Percentiles rank a stretch among this genome's conserved stretches.
These are phyloP conservation scores for Sitta europaea DNA, from an alignment of 2,113 vertebrate species.

Conservation along the genomic window DNA sequence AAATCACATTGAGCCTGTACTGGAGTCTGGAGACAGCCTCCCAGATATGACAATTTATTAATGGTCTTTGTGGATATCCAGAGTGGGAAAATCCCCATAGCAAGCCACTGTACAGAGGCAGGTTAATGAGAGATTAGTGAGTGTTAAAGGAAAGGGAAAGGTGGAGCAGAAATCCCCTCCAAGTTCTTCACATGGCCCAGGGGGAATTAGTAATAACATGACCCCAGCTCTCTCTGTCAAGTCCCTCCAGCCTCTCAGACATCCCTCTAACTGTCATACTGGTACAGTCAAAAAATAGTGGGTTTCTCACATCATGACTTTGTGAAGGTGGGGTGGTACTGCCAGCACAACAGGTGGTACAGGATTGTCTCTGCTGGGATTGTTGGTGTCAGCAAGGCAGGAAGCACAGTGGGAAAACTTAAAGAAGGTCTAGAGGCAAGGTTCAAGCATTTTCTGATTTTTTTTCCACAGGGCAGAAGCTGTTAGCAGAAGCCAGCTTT, in stretches of 20 bases:
- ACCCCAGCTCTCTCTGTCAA: not conserved
- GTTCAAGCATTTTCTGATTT: not conserved
- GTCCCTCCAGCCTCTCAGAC: not conserved
- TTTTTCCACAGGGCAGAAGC: not conserved
- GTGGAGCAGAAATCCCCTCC: not conserved
- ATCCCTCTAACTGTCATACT: not conserved
- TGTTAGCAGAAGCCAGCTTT: not conserved
- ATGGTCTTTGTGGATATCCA: not conserved
- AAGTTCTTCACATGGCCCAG: not conserved
- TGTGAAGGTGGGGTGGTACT: not conserved
- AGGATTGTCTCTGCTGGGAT: not conserved
- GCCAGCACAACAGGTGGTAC: fast-evolving
- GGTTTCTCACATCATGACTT: not conserved
- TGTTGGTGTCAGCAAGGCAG: not conserved
- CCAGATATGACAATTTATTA: not conserved
- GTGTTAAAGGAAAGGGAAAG: not conserved
- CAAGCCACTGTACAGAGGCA: not conserved
- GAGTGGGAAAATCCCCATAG: not conserved
- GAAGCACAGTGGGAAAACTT: not conserved
- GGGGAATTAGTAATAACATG: not conserved
- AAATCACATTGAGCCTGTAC: not conserved
- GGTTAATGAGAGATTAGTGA: not conserved
- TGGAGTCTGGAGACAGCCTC: not conserved
- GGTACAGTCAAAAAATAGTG: not conserved
- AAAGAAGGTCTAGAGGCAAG: not conserved